Evolutionary conservation across 2,888 invertebrate species (phyloP).

Genomic region (Drosophila eohydei): DNA sequence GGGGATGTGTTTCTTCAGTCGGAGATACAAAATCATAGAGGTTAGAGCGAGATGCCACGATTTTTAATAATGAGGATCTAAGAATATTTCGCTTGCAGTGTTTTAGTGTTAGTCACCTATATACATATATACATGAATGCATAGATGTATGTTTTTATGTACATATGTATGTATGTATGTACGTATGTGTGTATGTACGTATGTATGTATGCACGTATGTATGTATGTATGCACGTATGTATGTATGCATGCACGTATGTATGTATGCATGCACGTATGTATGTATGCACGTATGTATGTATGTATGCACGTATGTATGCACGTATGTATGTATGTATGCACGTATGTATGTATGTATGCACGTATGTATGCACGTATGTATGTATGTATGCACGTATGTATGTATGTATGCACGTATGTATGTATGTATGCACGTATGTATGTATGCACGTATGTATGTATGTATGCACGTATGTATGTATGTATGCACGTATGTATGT

Average conservation of each 20-base stretch:
- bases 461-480: too few species aligned
- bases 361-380: too few species aligned
- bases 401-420: neutral
- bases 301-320: too few species aligned
- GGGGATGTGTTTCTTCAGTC: neutral
- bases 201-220: too few species aligned
- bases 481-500: neutral
- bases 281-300: too few species aligned
- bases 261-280: too few species aligned
- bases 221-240: too few species aligned
- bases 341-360: too few species aligned
- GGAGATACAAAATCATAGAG: neutral
- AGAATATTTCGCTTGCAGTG: conserved; percentile 9
- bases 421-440: neutral
- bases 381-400: neutral
- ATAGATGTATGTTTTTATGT: neutral
- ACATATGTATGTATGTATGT: neutral
- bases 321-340: neutral
- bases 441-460: too few species aligned
- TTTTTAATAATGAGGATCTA: conserved; percentile 6
- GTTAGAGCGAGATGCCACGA: conserved; percentile 10
- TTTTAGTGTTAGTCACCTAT: neutral
- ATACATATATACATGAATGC: neutral
- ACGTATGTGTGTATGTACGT: neutral
- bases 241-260: too few species aligned